Evolutionary conservation across 2,797 vertebrate species (phyloP), one percentile per base, ranked within the genome.

Genomic region (Emys orbicularis): DNA sequence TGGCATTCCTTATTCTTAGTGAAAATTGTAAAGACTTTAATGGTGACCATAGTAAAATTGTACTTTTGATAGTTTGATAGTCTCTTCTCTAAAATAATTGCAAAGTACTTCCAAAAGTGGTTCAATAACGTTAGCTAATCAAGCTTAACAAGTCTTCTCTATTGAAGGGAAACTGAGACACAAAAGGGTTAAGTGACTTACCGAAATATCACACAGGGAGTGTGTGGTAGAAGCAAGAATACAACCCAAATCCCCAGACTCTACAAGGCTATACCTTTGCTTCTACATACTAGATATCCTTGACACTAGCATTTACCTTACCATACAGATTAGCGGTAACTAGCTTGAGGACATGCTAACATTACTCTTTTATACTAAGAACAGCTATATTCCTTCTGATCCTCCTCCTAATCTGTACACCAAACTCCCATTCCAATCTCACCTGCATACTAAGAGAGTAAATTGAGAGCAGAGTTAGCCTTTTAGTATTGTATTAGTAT

Each of bases 21-120:
- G 11, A 94, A 86, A 77, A 49, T 77, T 41, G 25, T 77, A 31
- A 29, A 76, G 8, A 44, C 41, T 41, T 77, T 34, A 82, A 23
- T 79, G 5, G 49, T 11, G 10, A 4, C 59, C 79, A 6, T n/a
- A 79, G 86, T 83, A 50, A 65, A n/a, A 87, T 89, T 47, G 1
- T 0, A 1, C 3, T 37, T 37, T 54, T 12, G 18, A 54, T 3
- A 53, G 31, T 76, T 47, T 3, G 18, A 50, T 47, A 84, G 1
- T 3, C 74, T 6, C 18, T 3, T 37, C 2, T 59, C 86, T 21
- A 56, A 76, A 83, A 34, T 34, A 83, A 93, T 18, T 2, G 2
- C 31, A 72, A 6, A 6, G 1, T 15, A 1, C 29, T 89, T 89
- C 37, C 41, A 79, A 21, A 86, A 6, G 37, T 44, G 1, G 57